phyloP scores from a whole-genome alignment of 2,113 vertebrate species.

The Sylvietta virens region DNA sequence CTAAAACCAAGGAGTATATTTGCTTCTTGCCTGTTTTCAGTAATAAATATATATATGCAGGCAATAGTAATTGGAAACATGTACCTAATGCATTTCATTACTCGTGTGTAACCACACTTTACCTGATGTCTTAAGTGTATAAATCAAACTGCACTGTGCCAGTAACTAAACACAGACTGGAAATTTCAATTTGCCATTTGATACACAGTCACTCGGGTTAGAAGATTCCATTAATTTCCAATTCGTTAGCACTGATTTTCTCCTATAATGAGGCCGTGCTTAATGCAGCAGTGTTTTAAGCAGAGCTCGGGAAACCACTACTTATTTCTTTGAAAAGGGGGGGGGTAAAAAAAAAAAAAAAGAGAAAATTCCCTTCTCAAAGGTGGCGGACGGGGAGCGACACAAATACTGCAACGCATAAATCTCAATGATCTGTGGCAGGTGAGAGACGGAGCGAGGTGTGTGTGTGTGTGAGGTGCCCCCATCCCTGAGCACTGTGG shows the following conservation, averaged over 20 bases:
- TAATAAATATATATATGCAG: neutral
- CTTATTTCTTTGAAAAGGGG: neutral
- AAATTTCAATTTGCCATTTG: slow-evolving; percentile 25
- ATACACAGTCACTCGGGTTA: neutral
- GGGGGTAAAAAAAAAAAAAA: neutral
- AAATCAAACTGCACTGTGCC: neutral
- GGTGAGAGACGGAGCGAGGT: neutral
- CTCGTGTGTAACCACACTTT: neutral
- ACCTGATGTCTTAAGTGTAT: neutral
- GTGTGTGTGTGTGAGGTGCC: neutral
- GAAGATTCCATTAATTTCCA: neutral
- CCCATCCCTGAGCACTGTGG: neutral
- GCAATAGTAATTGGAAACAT: neutral
- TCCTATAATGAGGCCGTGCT: neutral
- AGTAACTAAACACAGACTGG: neutral
- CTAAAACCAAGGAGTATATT: neutral
- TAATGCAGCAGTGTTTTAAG: neutral
- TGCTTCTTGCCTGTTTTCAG: neutral
- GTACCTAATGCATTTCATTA: neutral
- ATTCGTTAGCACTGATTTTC: neutral
- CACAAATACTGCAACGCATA: neutral
- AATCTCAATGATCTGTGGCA: slow-evolving; percentile 26
- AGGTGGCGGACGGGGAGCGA: fast-evolving
- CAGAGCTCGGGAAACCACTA: neutral
- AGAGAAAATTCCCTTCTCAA: neutral